Conservation (phyloP, 2,113 vertebrate genomes). For the Sarotherodon lohbergeri region DNA sequence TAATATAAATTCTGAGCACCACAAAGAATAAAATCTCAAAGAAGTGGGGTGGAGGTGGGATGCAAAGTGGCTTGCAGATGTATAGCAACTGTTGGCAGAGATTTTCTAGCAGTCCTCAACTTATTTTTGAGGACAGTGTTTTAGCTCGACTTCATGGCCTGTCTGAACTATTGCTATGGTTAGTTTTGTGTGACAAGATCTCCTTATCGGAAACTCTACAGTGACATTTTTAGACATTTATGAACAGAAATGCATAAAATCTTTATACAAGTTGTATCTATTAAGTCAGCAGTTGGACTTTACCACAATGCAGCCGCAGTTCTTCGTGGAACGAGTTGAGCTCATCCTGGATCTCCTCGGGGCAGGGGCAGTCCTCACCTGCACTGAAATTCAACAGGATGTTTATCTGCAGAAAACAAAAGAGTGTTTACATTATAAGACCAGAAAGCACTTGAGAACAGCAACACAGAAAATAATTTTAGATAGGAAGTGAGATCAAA, state of each 20-base stretch:
- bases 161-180: background rate
- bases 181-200: background rate
- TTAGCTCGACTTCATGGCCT: background rate
- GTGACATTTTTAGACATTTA: background rate
- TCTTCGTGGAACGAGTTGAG: constrained; percentile 90
- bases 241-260: background rate
- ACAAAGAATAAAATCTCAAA: background rate
- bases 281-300: background rate
- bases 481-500: background rate
- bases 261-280: background rate
- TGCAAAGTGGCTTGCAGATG: background rate
- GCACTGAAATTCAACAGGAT: constrained; percentile 93
- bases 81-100: background rate
- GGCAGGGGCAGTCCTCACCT: constrained; percentile 94
- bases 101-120: background rate
- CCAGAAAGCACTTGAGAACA: background rate
- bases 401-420: constrained; percentile 81
- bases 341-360: constrained; percentile 87
- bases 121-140: background rate
- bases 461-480: background rate
- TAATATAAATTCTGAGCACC: background rate
- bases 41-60: background rate
- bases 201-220: background rate
- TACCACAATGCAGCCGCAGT: constrained; percentile 91
- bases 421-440: background rate